Evolutionary conservation across 2,113 vertebrate species (phyloP).

Genomic region (Tragelaphus imberbis): DNA sequence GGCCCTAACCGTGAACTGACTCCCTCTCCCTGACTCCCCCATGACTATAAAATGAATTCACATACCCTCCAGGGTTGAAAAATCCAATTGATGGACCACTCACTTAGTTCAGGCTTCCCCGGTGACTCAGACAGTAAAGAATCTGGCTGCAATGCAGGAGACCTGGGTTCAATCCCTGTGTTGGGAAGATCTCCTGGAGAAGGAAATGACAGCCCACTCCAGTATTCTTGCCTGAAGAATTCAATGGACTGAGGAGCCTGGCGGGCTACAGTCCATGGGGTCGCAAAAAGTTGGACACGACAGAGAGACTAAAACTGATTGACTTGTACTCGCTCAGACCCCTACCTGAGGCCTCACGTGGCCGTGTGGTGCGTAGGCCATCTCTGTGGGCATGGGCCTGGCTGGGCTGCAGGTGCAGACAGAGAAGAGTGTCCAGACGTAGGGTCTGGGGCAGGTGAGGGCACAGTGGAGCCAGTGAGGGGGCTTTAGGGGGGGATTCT

Average conservation of each 20-base stretch:
- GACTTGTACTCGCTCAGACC: not conserved
- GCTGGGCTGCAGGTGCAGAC: not conserved
- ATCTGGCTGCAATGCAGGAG: not conserved
- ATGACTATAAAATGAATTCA: not conserved
- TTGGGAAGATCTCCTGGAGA: not conserved
- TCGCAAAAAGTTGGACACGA: rapidly evolving
- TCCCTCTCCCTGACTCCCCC: not conserved
- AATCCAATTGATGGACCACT: not conserved
- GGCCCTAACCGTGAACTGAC: not conserved
- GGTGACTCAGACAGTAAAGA: not conserved
- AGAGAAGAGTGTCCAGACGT: not conserved
- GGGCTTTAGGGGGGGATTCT: not conserved
- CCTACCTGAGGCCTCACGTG: not conserved
- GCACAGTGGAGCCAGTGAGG: not conserved
- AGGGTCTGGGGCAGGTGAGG: not conserved
- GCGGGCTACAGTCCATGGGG: not conserved
- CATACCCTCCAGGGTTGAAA: not conserved
- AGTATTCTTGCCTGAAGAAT: not conserved
- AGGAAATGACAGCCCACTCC: not conserved
- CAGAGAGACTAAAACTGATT: not conserved
- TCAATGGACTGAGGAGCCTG: not conserved
- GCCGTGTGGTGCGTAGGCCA: not conserved
- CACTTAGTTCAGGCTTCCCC: not conserved
- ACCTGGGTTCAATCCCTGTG: not conserved
- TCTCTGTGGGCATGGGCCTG: not conserved